A percentile compares a stretch with the other conserved stretches of the same genome.
Conservation (phyloP, 2,113 vertebrate species). For the Tonatia bakeri region DNA sequence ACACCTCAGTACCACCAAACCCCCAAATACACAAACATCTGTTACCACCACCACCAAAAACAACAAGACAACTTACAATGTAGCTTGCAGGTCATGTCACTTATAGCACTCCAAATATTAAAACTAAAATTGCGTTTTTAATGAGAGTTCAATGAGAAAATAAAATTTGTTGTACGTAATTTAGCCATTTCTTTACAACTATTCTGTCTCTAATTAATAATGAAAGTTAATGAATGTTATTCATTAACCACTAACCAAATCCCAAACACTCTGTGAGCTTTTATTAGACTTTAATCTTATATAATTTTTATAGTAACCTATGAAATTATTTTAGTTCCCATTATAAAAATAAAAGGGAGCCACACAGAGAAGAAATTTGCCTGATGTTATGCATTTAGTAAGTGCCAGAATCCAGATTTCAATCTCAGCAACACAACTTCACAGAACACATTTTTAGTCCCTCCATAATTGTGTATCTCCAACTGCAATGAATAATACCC, state of each 20-base stretch:
- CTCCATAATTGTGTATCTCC: background rate
- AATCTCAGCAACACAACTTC: background rate
- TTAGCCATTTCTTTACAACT: background rate
- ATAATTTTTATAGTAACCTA: background rate
- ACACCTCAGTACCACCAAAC: background rate
- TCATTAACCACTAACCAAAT: background rate
- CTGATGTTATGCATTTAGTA: background rate
- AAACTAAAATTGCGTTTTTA: background rate
- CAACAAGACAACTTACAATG: background rate
- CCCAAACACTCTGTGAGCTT: background rate
- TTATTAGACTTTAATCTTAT: background rate
- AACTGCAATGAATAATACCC: background rate
- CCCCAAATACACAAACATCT: background rate
- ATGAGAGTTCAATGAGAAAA: background rate
- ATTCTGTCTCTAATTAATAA: background rate
- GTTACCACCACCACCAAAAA: background rate
- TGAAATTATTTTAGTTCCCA: background rate
- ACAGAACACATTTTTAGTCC: background rate
- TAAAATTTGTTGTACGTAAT: background rate
- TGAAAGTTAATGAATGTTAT: background rate
- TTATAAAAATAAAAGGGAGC: background rate
- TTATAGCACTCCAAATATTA: background rate
- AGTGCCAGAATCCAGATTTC: background rate
- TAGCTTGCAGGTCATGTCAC: background rate
- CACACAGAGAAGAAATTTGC: background rate